Conservation (phyloP, 2,797 vertebrate species). For the Diceros bicornis region DNA sequence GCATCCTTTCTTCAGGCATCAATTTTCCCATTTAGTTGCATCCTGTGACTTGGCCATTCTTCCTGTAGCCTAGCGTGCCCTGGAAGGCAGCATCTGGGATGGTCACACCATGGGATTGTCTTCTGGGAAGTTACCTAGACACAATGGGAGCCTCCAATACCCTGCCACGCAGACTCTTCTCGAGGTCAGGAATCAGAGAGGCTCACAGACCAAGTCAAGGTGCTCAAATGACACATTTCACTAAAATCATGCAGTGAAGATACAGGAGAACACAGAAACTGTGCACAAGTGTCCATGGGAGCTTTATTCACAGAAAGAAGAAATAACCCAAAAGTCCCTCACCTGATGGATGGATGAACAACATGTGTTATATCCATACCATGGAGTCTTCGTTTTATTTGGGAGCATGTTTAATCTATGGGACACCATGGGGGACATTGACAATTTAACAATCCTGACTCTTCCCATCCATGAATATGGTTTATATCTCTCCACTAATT, state of each 20-base stretch:
- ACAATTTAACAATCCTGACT: too few relatives aligned
- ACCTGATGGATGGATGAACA: rapidly evolving
- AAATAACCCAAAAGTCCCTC: too few relatives aligned
- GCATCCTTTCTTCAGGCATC: neutral
- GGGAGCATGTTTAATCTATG: neutral
- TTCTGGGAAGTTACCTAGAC: neutral
- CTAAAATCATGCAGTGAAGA: neutral
- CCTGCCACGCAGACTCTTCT: rapidly evolving
- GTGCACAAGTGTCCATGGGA: rapidly evolving
- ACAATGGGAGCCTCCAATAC: neutral
- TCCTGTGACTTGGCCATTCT: neutral
- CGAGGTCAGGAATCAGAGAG: neutral
- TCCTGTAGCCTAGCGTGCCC: neutral
- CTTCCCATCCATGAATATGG: too few relatives aligned
- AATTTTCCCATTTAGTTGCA: neutral
- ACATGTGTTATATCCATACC: rapidly evolving
- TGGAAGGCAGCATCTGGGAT: too few relatives aligned
- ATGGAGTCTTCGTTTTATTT: neutral
- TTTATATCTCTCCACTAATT: too few relatives aligned
- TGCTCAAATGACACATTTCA: rapidly evolving
- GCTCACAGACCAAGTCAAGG: neutral
- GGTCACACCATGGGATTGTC: neutral
- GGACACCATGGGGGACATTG: neutral
- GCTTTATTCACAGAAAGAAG: neutral
- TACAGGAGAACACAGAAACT: rapidly evolving